phyloP scores from a whole-genome alignment of 2,113 vertebrate species.

The Mesitornis unicolor region DNA sequence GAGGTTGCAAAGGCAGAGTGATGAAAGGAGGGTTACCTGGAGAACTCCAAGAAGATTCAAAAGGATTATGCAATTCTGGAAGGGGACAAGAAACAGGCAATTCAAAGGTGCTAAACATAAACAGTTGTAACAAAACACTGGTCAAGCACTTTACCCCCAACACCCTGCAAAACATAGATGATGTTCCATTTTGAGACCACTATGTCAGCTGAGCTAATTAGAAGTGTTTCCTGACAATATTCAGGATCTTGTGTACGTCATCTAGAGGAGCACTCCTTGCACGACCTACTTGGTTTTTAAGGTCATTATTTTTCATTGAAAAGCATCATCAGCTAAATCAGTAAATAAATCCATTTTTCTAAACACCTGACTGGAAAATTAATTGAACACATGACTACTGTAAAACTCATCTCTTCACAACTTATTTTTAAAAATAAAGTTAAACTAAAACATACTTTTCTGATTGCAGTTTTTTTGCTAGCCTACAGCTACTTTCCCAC shows the following conservation, averaged over 20 bases:
- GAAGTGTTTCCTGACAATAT: background rate
- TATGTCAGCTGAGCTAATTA: background rate
- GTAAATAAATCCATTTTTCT: background rate
- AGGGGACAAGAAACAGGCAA: constrained; percentile 12
- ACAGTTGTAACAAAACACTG: background rate
- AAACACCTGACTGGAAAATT: background rate
- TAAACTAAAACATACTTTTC: background rate
- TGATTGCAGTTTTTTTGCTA: background rate
- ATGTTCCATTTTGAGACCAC: background rate
- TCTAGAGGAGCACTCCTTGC: background rate
- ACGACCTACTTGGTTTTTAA: background rate
- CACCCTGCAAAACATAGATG: background rate
- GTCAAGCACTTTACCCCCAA: background rate
- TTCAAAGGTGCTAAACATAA: constrained; percentile 10
- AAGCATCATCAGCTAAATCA: background rate
- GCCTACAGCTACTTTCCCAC: background rate
- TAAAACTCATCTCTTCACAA: background rate
- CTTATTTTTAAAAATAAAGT: constrained; percentile 27
- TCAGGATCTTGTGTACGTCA: background rate
- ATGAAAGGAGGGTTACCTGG: constrained; percentile 19
- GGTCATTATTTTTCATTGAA: background rate
- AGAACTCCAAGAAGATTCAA: constrained; percentile 28
- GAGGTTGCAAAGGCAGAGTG: constrained; percentile 43
- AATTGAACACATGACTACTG: background rate
- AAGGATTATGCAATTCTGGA: background rate